Evolutionary conservation across 2,113 vertebrate species (phyloP).

Genomic region (Grammomys surdaster): DNA sequence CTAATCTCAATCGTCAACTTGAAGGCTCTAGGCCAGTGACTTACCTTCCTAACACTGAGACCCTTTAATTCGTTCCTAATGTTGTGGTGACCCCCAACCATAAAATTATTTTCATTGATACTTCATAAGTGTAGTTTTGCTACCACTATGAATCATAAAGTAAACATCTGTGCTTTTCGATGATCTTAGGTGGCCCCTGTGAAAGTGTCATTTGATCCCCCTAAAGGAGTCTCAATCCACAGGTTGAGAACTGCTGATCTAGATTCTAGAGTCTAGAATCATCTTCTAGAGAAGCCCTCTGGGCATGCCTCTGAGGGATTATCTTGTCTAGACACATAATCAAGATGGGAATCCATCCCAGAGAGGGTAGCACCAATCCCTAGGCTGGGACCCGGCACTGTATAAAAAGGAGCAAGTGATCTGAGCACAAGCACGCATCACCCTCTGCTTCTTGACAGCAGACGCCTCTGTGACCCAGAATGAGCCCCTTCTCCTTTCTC

Average conservation of each 20-base stretch:
- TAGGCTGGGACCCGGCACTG: neutral
- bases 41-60: neutral
- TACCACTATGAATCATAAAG: neutral
- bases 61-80: neutral
- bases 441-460: neutral
- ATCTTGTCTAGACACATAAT: neutral
- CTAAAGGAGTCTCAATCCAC: neutral
- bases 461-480: neutral
- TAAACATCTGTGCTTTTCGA: neutral
- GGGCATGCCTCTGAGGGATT: neutral
- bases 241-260: neutral
- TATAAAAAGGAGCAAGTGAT: neutral
- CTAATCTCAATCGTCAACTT: neutral
- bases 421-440: neutral
- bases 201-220: neutral
- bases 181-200: neutral
- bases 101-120: neutral
- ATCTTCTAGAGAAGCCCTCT: neutral
- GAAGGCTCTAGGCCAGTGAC: neutral
- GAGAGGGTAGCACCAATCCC: neutral
- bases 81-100: neutral
- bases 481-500: neutral
- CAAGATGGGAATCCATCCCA: neutral
- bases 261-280: neutral
- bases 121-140: neutral